Conservation (phyloP, 2,113 vertebrate genomes). For the Tupaia chinensis region DNA sequence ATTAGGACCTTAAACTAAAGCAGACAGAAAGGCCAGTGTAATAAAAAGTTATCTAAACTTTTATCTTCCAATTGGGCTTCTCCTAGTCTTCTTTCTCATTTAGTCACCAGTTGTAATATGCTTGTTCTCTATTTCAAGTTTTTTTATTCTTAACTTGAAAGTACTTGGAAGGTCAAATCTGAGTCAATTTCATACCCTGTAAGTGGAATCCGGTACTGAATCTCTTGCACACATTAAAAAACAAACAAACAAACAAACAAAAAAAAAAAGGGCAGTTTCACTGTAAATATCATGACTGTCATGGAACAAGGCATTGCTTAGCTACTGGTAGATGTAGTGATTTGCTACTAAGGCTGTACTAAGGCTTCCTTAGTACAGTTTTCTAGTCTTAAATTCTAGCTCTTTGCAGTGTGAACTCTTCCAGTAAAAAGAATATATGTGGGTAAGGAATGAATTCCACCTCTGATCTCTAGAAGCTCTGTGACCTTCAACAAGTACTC, state of each 20-base stretch:
- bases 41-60: conserved; percentile 76
- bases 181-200: conserved; percentile 79
- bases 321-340: conserved; percentile 73
- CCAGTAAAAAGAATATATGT: background rate
- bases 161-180: conserved; percentile 76
- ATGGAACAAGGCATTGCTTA: conserved; percentile 68
- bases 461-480: background rate
- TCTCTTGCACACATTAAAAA: conserved; percentile 69
- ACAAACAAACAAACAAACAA: too few relatives aligned
- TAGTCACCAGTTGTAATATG: conserved; percentile 75
- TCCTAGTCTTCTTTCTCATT: conserved; percentile 68
- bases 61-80: conserved; percentile 61
- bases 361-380: conserved; percentile 37
- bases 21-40: conserved; percentile 48
- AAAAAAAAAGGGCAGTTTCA: conserved; percentile 76
- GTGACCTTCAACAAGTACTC: conserved; percentile 48
- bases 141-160: conserved; percentile 81
- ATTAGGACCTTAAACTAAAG: conserved; percentile 53
- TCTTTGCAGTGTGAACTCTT: conserved; percentile 16
- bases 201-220: conserved; percentile 79
- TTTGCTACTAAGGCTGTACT: background rate
- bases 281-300: conserved; percentile 81
- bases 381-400: conserved; percentile 39
- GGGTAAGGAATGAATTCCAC: background rate
- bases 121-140: conserved; percentile 79